These are phyloP conservation scores for Cynopterus brachyotis DNA, from an alignment of 2,113 vertebrate genomes.

Conservation along the genomic window DNA sequence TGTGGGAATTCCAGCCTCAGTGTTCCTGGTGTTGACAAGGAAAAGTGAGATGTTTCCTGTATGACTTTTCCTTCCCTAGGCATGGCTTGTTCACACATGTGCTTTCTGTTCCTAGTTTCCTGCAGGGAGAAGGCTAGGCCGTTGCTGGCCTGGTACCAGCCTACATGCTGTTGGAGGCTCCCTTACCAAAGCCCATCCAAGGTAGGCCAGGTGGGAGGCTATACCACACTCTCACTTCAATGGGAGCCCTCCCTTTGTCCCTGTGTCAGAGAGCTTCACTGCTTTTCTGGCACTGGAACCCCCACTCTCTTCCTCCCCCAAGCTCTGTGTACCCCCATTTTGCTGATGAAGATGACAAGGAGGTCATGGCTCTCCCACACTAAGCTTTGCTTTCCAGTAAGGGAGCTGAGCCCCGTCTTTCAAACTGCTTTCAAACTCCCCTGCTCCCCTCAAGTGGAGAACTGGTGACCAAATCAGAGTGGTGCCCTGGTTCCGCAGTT, in stretches of 20 bases:
- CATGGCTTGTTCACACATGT: background rate
- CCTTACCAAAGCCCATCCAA: background rate
- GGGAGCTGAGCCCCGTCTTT: background rate
- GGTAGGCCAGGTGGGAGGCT: slow-evolving; percentile 20
- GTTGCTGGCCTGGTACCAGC: background rate
- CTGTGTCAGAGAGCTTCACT: background rate
- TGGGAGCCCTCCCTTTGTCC: background rate
- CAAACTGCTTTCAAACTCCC: background rate
- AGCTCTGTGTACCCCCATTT: background rate
- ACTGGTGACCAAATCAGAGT: background rate
- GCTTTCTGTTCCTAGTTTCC: slow-evolving; percentile 35
- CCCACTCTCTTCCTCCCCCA: no score
- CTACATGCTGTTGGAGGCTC: background rate
- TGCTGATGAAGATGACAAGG: background rate
- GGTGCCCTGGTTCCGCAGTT: background rate
- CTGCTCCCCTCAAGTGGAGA: rapidly evolving
- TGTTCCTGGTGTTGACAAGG: background rate
- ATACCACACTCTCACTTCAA: background rate
- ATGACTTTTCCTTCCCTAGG: background rate
- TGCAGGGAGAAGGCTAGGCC: rapidly evolving
- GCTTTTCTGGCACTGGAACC: background rate
- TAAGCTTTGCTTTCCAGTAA: background rate
- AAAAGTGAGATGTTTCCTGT: background rate
- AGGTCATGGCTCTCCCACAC: background rate
- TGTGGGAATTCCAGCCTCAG: background rate